Evolutionary conservation across 2,888 invertebrate genomes (phyloP).

Genomic region (Cephonodes hylas): DNA sequence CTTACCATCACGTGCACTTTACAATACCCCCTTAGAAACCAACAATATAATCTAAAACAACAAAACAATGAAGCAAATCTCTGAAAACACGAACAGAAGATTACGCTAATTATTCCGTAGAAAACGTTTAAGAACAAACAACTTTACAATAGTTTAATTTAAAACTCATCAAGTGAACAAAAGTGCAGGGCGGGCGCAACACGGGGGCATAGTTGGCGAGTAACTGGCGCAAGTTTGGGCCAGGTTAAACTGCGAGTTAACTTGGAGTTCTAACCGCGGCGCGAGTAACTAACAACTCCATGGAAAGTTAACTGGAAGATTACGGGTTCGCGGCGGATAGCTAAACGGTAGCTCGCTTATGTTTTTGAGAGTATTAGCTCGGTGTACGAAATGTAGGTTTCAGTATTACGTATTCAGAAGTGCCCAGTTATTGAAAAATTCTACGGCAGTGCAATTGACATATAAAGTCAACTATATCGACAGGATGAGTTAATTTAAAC

Average conservation of each 20-base stretch:
- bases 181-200: slow-evolving; percentile 19
- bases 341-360: not conserved
- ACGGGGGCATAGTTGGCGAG: not conserved
- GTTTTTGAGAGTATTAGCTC: not conserved
- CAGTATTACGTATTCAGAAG: too few relatives aligned
- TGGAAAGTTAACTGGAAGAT: slow-evolving; percentile 2
- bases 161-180: slow-evolving; percentile 15
- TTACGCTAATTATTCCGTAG: not conserved
- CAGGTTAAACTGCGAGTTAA: slow-evolving; percentile 6
- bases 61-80: not conserved
- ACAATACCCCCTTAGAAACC: too few relatives aligned
- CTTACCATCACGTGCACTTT: too few relatives aligned
- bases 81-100: not conserved
- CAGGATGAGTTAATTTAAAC: too few relatives aligned
- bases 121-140: not conserved
- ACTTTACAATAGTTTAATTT: not conserved
- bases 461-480: too few relatives aligned
- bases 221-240: not conserved
- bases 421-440: too few relatives aligned
- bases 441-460: too few relatives aligned
- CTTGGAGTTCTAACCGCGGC: slow-evolving; percentile 13
- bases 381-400: too few relatives aligned
- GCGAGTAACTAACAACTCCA: slow-evolving; percentile 2
- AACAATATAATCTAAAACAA: too few relatives aligned
- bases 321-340: slow-evolving; percentile 19